Percentiles rank a stretch among this genome's conserved stretches.
Evolutionary conservation across 53 echinoderm and acorn worm genomes (phyloP).

Genomic region (Henricia sp.): DNA sequence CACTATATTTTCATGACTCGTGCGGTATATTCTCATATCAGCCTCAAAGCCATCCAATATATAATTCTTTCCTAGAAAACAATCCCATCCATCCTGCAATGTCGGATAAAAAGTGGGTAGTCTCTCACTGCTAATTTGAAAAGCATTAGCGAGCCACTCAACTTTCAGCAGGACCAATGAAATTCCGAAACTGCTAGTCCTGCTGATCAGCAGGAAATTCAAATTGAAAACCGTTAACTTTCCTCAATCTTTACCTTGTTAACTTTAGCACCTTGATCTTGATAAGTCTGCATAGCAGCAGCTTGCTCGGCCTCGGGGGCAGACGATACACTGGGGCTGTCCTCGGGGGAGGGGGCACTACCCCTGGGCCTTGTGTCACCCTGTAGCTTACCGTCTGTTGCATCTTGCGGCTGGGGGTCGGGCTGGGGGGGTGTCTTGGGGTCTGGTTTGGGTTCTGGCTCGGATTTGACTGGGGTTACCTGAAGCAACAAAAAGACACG

Average conservation of each 20-base stretch:
- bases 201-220: too few relatives aligned
- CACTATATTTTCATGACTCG: too few relatives aligned
- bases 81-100: too few relatives aligned
- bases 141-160: too few relatives aligned
- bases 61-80: too few relatives aligned
- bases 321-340: constrained; percentile 52
- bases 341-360: constrained; percentile 35
- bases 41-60: too few relatives aligned
- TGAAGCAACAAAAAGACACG: neutral
- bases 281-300: constrained; percentile 54
- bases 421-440: neutral
- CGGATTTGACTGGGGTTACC: constrained; percentile 30
- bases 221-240: neutral
- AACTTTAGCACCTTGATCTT: constrained; percentile 25
- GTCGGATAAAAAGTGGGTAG: too few relatives aligned
- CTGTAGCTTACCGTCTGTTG: constrained; percentile 22
- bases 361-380: constrained; percentile 9
- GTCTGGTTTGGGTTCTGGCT: constrained; percentile 10
- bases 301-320: constrained; percentile 81
- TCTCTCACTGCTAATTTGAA: too few relatives aligned
- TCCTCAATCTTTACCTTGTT: constrained; percentile 41
- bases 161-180: too few relatives aligned
- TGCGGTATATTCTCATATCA: too few relatives aligned
- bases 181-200: too few relatives aligned
- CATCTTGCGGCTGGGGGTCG: constrained; percentile 38